phyloP scores from a whole-genome alignment of 2,113 vertebrate genomes.

The Clupea harengus region DNA sequence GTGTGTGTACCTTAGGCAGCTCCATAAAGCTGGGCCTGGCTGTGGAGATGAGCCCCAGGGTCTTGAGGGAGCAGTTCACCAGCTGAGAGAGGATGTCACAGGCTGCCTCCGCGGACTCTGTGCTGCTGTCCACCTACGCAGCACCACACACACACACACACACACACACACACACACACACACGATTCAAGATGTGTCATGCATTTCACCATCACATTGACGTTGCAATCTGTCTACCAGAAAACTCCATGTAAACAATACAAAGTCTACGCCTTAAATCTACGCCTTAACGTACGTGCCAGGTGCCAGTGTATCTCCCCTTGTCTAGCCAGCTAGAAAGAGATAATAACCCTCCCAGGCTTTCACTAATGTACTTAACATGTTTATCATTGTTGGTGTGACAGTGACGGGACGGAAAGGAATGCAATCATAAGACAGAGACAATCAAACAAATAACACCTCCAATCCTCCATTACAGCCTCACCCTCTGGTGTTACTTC shows the following conservation, averaged over 20 bases:
- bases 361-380: neutral
- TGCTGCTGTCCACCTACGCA: conserved; percentile 95
- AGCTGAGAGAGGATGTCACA: conserved; percentile 87
- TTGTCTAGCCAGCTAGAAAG: neutral
- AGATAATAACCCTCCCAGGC: neutral
- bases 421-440: neutral
- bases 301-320: neutral
- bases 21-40: conserved; percentile 74
- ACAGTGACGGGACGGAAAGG: neutral
- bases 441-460: neutral
- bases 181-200: neutral
- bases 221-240: neutral
- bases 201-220: neutral
- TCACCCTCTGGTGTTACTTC: neutral
- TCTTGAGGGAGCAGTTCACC: conserved; percentile 86
- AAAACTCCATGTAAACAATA: neutral
- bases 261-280: neutral
- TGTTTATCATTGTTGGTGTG: neutral
- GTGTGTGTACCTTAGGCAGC: neutral
- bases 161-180: no score
- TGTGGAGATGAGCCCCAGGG: conserved; percentile 88
- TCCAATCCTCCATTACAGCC: neutral
- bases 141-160: conserved; percentile 47
- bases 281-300: neutral
- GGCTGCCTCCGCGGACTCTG: conserved; percentile 89